phyloP scores from a whole-genome alignment of 2,113 vertebrate genomes.

The Gymnarchus niloticus region DNA sequence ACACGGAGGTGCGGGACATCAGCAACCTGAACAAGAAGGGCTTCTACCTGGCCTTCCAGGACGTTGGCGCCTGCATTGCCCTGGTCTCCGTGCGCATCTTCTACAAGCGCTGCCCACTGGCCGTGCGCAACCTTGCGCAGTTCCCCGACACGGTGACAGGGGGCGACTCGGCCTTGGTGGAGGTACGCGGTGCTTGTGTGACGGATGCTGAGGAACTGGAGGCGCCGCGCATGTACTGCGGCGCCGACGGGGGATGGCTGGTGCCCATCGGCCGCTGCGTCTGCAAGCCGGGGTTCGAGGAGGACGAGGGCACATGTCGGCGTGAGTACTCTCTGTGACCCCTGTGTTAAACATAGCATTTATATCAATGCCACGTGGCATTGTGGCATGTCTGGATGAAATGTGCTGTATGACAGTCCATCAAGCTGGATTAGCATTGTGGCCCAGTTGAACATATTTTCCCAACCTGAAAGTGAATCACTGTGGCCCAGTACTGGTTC shows the following conservation, averaged over 20 bases:
- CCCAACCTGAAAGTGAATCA: background rate
- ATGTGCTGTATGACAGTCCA: background rate
- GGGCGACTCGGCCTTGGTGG: slow-evolving; percentile 71
- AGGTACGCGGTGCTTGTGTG: slow-evolving; percentile 70
- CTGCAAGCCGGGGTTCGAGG: slow-evolving; percentile 74
- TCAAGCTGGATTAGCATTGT: background rate
- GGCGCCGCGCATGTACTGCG: slow-evolving; percentile 75
- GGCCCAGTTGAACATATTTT: background rate
- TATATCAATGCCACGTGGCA: background rate
- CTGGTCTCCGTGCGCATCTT: slow-evolving; percentile 73
- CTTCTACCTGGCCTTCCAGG: slow-evolving; percentile 77
- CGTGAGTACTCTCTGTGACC: slow-evolving; percentile 56
- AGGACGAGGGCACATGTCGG: slow-evolving; percentile 68
- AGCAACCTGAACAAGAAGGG: slow-evolving; percentile 72
- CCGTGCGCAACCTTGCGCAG: slow-evolving; percentile 67
- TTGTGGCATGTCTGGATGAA: background rate
- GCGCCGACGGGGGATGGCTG: slow-evolving; percentile 75
- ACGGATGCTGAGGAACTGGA: slow-evolving; percentile 73
- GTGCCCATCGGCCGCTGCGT: slow-evolving; percentile 75
- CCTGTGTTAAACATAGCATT: background rate
- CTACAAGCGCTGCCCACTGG: slow-evolving; percentile 74
- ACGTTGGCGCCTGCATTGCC: slow-evolving; percentile 73
- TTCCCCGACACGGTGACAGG: slow-evolving; percentile 75
- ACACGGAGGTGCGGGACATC: slow-evolving; percentile 74
- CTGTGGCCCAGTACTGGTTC: background rate